A percentile compares a stretch with the other conserved stretches of the same genome.
Conservation (phyloP, 2,888 invertebrate species). For the Xestia ashworthii region DNA sequence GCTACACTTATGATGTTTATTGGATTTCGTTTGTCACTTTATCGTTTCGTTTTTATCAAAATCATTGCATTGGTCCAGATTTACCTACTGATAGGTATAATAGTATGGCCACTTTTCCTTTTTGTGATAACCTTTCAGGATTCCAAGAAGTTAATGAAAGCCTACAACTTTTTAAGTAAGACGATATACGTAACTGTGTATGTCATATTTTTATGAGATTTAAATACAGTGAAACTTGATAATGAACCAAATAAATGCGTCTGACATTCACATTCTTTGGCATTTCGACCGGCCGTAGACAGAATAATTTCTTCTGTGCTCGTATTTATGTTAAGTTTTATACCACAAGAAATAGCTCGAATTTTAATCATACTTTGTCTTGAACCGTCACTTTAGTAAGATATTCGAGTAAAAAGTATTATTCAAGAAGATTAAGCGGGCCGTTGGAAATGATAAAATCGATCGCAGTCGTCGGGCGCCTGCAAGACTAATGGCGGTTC, state of each 20-base stretch:
- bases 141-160: neutral
- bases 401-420: constrained; percentile 62
- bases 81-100: neutral
- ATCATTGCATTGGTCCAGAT: neutral
- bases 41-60: neutral
- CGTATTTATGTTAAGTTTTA: constrained; percentile 13
- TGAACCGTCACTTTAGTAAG: constrained; percentile 30
- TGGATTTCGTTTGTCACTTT: neutral
- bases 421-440: constrained; percentile 71
- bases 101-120: neutral
- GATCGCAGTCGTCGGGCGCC: constrained; percentile 75
- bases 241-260: constrained; percentile 6
- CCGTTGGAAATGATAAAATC: constrained; percentile 78
- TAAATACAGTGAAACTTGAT: neutral
- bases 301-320: neutral
- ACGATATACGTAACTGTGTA: no score
- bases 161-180: neutral
- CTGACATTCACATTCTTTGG: constrained; percentile 8
- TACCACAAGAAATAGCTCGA: constrained; percentile 13
- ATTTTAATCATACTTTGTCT: constrained; percentile 23
- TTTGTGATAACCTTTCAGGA: neutral
- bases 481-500: constrained; percentile 79
- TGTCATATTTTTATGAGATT: neutral
- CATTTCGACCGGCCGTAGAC: constrained; percentile 20
- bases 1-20: neutral